Evolutionary conservation across 2,797 vertebrate species (phyloP).

Genomic region (Cynodonichthys magdalenae): DNA sequence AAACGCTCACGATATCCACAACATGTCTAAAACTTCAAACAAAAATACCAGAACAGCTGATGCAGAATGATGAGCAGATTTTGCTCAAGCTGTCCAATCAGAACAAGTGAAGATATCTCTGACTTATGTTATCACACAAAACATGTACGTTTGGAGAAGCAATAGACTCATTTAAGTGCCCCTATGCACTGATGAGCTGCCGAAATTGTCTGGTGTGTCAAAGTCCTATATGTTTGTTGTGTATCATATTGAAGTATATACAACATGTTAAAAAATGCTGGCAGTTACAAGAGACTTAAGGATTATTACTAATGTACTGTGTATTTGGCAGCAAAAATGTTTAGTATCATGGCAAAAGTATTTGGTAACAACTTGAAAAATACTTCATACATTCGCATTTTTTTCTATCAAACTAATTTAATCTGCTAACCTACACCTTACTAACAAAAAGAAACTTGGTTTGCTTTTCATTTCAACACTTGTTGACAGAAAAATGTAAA

Average conservation of each 20-base stretch:
- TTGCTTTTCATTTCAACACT: slow-evolving; percentile 2
- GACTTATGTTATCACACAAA: background rate
- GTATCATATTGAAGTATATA: background rate
- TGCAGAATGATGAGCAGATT: background rate
- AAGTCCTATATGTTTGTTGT: background rate
- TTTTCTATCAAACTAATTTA: background rate
- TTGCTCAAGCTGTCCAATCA: background rate
- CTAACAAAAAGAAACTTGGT: background rate
- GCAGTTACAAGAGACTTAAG: too few relatives aligned
- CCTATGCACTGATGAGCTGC: background rate
- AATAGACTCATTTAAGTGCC: background rate
- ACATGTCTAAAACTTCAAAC: background rate
- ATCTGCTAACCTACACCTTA: background rate
- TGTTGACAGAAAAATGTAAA: slow-evolving; percentile 3
- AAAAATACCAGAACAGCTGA: background rate
- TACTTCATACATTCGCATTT: too few relatives aligned
- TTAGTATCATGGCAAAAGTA: too few relatives aligned
- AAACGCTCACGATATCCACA: background rate
- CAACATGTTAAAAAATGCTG: too few relatives aligned
- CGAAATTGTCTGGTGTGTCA: background rate
- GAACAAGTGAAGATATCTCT: background rate
- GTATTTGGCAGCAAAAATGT: too few relatives aligned
- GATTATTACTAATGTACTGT: too few relatives aligned
- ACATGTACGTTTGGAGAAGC: background rate
- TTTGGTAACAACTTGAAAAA: too few relatives aligned